Evolutionary conservation across 2,797 vertebrate species (phyloP).

Genomic region (Pterois miles): DNA sequence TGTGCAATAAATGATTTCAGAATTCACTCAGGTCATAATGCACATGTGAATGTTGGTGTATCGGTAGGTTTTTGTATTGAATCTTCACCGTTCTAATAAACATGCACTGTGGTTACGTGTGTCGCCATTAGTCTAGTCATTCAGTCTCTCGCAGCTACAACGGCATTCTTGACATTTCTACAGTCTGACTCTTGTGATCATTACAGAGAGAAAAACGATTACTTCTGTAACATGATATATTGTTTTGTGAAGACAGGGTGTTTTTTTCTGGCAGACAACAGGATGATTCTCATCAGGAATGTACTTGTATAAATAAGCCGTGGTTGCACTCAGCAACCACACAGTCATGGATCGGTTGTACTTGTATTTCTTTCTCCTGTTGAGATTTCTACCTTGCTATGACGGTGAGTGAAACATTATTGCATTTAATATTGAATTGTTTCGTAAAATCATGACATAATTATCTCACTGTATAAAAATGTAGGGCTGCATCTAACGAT

Average conservation of each 20-base stretch:
- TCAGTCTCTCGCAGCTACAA: background rate
- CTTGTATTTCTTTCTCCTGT: conserved; percentile 11
- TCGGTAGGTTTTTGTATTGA: background rate
- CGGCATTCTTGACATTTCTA: conserved; percentile 24
- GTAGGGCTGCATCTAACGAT: too few relatives aligned
- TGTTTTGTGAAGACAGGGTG: background rate
- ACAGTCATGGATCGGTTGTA: conserved; percentile 41
- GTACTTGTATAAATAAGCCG: background rate
- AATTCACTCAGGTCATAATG: background rate
- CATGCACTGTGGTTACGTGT: background rate
- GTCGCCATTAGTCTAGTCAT: background rate
- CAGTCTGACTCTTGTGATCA: background rate
- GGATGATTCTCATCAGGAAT: background rate
- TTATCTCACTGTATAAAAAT: background rate
- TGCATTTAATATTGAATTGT: background rate
- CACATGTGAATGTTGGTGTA: background rate
- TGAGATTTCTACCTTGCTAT: background rate
- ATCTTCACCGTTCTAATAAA: background rate
- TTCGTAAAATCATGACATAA: background rate
- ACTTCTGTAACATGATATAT: conserved; percentile 22
- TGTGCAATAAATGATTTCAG: conserved; percentile 19
- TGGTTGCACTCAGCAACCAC: background rate
- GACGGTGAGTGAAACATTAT: conserved; percentile 45
- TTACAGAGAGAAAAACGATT: background rate
- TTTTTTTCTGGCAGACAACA: conserved; percentile 25